These are phyloP conservation scores for Tragelaphus oryx DNA, from an alignment of 2,797 vertebrate genomes.

Conservation along the genomic window DNA sequence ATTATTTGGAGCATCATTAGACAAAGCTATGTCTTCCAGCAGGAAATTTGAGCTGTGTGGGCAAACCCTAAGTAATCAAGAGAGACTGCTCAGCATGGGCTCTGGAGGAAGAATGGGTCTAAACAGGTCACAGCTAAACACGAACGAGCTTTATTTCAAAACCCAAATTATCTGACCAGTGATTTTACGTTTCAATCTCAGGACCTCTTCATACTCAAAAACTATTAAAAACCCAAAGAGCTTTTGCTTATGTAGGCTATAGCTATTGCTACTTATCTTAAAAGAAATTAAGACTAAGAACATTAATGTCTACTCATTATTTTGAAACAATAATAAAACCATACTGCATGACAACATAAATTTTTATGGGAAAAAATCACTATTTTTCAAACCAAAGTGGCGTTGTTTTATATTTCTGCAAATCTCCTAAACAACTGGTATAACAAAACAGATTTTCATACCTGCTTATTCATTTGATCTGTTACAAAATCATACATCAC, in stretches of 20 bases:
- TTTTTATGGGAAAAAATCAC: neutral
- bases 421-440: neutral
- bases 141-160: neutral
- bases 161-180: neutral
- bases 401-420: neutral
- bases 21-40: neutral
- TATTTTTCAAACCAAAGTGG: neutral
- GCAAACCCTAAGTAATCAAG: neutral
- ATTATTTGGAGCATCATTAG: neutral
- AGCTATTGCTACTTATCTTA: neutral
- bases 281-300: neutral
- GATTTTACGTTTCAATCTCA: neutral
- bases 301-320: neutral
- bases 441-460: neutral
- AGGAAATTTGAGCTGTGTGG: neutral
- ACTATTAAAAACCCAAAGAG: neutral
- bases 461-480: neutral
- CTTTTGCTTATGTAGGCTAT: neutral
- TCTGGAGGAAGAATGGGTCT: neutral
- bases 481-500: neutral
- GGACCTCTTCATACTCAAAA: neutral
- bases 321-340: slow-evolving; percentile 1
- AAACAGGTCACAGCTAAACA: neutral
- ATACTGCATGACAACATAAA: neutral
- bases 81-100: neutral